Percentiles rank a stretch among this genome's conserved stretches.
Evolutionary conservation across 2,113 vertebrate species (phyloP).

Genomic region (Hypocryptadius cinnamomeus): DNA sequence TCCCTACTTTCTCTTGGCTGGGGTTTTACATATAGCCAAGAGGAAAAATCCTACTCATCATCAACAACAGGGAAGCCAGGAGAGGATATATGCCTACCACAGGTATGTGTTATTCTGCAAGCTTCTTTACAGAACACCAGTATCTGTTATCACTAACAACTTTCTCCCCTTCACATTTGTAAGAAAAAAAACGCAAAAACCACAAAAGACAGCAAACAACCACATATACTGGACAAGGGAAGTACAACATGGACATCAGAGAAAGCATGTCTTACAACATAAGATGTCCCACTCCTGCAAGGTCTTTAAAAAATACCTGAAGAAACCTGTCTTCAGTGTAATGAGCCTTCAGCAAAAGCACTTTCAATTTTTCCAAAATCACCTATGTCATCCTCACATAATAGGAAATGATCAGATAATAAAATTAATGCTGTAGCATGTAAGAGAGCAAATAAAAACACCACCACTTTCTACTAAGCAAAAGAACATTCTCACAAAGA

Average conservation of each 20-base stretch:
- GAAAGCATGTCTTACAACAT: neutral
- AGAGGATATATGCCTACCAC: neutral
- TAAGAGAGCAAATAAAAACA: neutral
- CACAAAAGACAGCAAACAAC: neutral
- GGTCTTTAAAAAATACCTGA: neutral
- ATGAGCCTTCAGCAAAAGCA: neutral
- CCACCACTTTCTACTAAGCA: neutral
- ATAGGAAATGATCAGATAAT: neutral
- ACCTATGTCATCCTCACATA: neutral
- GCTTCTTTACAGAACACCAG: neutral
- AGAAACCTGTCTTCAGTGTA: neutral
- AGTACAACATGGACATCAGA: neutral
- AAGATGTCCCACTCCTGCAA: neutral
- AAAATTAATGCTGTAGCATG: neutral
- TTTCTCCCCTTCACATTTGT: neutral
- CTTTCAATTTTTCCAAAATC: neutral
- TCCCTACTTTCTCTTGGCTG: constrained; percentile 1
- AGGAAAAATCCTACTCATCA: constrained; percentile 2
- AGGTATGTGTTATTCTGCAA: neutral
- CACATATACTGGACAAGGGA: neutral
- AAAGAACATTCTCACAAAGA: neutral
- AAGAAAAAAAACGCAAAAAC: neutral
- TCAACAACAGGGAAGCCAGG: neutral
- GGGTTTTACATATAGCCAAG: constrained; percentile 7
- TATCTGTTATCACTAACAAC: neutral